phyloP scores from a whole-genome alignment of 2,797 vertebrate genomes.

The Anabas testudineus region DNA sequence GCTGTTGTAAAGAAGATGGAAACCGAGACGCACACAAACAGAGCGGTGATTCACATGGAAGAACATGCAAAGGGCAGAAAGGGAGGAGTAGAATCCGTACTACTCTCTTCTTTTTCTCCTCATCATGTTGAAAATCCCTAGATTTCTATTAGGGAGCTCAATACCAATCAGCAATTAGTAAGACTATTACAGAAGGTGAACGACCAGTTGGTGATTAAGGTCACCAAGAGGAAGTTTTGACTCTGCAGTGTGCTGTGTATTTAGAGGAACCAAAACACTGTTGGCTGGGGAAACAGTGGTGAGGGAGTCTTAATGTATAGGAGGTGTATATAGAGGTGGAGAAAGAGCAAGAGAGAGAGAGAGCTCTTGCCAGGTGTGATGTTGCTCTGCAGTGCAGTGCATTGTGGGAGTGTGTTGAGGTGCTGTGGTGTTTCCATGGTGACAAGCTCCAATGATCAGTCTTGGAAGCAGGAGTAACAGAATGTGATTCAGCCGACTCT shows the following conservation, averaged over 20 bases:
- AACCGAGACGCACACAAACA: constrained; percentile 30
- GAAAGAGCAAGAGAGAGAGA: background rate
- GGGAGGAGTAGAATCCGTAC: constrained; percentile 38
- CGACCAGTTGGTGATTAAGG: background rate
- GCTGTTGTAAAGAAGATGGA: constrained; percentile 66
- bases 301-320: constrained; percentile 9
- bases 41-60: constrained; percentile 55
- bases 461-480: constrained; percentile 63
- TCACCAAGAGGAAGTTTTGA: background rate
- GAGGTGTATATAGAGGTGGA: constrained; percentile 10
- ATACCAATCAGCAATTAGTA: background rate
- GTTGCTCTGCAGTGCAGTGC: constrained; percentile 50
- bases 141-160: too few relatives aligned
- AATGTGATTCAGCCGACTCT: constrained; percentile 58
- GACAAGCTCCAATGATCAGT: constrained; percentile 63
- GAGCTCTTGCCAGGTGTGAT: constrained; percentile 59
- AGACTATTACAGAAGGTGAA: constrained; percentile 12
- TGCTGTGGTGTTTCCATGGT: constrained; percentile 77
- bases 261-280: background rate
- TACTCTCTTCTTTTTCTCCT: constrained; percentile 36
- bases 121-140: constrained; percentile 8
- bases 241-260: background rate
- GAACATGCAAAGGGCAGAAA: constrained; percentile 57
- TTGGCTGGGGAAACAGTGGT: background rate
- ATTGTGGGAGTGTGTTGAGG: constrained; percentile 62